Base-by-base conservation (phyloP, 2,113 vertebrate species). In the Nasalis larvatus region DNA sequence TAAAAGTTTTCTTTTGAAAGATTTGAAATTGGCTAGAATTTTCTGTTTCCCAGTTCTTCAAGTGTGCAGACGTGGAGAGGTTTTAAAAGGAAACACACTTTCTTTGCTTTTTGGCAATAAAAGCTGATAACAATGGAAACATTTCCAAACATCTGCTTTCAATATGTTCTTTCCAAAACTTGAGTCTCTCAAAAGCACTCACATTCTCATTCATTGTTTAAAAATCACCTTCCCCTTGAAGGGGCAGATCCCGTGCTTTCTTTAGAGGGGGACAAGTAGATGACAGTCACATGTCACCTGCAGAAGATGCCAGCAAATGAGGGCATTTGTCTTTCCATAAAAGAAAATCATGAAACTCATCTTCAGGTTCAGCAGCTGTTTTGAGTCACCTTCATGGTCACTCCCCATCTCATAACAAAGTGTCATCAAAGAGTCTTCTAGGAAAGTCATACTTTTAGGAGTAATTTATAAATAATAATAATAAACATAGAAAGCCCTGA, bases 101-200 rank as follows among this genome's bases (percentile, higher is more conserved):
- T 25, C 37, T 1, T 47, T 18, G n/a, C 23, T 97, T 85, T 87
- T 30, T 16, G 47, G 42, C 73, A 49, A 58, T 37, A 52, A 52
- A 74, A 82, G 27, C 69, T 84, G 23, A 0, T 54, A 32, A 88
- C 49, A 91, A 58, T 94, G 87, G 86, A 89, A 85, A 47, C 45
- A 6, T 30, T 58, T 86, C 49, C 80, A 88, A 91, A 89, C 78
- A 96, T 85, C 71, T 93, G 82, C 74, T 86, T 96, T 85, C 77
- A 86, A 71, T 66, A 71, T 40, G 25, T 11, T 71, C 78, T 77
- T 74, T 54, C 77, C 60, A 73, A 54, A 68, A 66, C 1, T 6
- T 54, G 45, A 47, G 27, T 52, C 76, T 81, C 58, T 93, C 82
- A 23, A 73, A 86, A 77, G 45, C 73, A 78, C 8, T 85, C 35